Conservation (phyloP, 2,113 vertebrate genomes). For the Daboia siamensis region DNA sequence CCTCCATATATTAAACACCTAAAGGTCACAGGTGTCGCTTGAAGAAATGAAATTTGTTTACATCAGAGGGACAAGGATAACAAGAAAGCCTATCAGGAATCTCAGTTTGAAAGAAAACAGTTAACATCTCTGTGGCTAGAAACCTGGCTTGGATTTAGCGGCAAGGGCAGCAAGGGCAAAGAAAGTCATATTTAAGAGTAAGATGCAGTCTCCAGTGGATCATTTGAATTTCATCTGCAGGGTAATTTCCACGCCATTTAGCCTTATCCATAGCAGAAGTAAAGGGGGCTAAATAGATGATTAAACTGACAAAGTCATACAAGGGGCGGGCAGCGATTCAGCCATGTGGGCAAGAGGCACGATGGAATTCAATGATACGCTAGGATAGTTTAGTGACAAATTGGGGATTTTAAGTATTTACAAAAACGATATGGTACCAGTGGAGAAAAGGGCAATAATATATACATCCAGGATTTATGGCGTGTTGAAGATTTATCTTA, state of each 20-base stretch:
- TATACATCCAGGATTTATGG: not conserved
- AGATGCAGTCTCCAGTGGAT: slow-evolving; percentile 48
- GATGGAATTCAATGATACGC: slow-evolving; percentile 39
- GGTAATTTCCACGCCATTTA: slow-evolving; percentile 64
- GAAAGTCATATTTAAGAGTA: slow-evolving; percentile 51
- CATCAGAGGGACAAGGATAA: not conserved
- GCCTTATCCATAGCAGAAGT: slow-evolving; percentile 48
- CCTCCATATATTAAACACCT: not conserved
- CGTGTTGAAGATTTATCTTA: not conserved
- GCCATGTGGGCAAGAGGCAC: slow-evolving; percentile 19
- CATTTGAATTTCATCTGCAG: slow-evolving; percentile 63
- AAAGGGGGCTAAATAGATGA: slow-evolving; percentile 52
- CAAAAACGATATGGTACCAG: not conserved
- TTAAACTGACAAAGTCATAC: slow-evolving; percentile 42
- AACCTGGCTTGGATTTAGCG: slow-evolving; percentile 29
- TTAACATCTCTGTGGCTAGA: not conserved
- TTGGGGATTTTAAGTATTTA: slow-evolving; percentile 34
- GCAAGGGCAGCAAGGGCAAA: slow-evolving; percentile 39
- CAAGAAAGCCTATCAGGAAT: not conserved
- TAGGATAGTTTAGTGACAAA: not conserved
- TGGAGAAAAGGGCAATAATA: slow-evolving; percentile 18
- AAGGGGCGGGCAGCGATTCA: not conserved
- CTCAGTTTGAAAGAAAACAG: not conserved
- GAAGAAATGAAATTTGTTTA: not conserved
- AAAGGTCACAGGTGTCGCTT: not conserved